These are phyloP conservation scores for Gracilinanus agilis DNA, from an alignment of 2,113 vertebrate species.

Conservation along the genomic window DNA sequence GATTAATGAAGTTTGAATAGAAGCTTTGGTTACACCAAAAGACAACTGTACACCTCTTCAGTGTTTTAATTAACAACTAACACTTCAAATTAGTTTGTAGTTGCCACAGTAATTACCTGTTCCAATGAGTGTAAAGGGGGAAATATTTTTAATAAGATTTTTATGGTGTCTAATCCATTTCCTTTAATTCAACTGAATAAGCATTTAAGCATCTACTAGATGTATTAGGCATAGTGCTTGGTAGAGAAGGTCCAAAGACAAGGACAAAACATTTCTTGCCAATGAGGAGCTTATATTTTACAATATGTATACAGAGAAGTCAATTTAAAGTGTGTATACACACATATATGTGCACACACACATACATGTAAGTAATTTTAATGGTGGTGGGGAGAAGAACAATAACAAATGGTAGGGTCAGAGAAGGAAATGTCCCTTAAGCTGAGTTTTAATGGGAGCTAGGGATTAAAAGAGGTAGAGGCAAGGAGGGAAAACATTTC, in stretches of 20 bases:
- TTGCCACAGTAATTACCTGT: conserved; percentile 87
- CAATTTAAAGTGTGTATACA: neutral
- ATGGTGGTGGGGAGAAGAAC: neutral
- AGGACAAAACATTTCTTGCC: neutral
- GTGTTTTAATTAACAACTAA: conserved; percentile 94
- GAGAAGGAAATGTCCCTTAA: neutral
- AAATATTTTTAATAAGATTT: conserved; percentile 67
- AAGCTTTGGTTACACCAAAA: conserved; percentile 90
- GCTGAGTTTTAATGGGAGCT: neutral
- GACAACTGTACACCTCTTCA: conserved; percentile 86
- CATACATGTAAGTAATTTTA: neutral
- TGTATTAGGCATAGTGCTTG: neutral
- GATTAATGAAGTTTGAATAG: conserved; percentile 87
- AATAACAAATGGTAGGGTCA: neutral
- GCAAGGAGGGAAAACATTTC: neutral
- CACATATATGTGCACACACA: neutral
- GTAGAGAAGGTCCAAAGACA: neutral
- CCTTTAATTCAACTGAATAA: neutral
- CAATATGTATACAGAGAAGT: neutral
- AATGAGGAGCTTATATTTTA: neutral
- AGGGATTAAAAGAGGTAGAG: neutral
- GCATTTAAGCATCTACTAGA: neutral
- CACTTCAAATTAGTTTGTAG: conserved; percentile 85
- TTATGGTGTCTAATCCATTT: conserved; percentile 41
- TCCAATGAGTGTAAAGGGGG: conserved; percentile 65